Evolutionary conservation across 1,140 invertebrate genomes (phyloP), one percentile per base, ranked within the genome.

Genomic region (Pogonomyrmex californicus): DNA sequence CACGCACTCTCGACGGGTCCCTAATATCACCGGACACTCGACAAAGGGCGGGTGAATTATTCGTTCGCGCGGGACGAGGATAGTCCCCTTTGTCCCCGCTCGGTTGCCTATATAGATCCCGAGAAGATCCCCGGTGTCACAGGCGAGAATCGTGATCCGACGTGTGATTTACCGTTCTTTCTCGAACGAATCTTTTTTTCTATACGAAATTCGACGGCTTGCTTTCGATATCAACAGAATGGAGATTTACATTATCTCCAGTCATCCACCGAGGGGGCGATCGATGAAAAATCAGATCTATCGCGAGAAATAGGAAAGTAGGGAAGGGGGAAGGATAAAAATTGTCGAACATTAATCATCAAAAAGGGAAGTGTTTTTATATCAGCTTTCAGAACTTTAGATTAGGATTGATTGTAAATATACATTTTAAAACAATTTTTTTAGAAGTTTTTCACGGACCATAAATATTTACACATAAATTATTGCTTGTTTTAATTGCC

Each of bases 41-140:
- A 0, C 33, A 79, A 63, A 79, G 77, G 60, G 36, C 3, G n/a
- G 23, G 23, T 79, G 47, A 77, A 77, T 79, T 79, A 79, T 79
- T 66, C 36, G 38, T 23, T 60, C n/a, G 30, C 38, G 33, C 14
- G 14, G 60, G 33, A 38, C 44, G 41, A 5, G 47, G 41, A 12
- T 41, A n/a, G 44, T 30, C 17, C 6, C 2, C 4, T 30, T 51
- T 38, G 47, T 38, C 2, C 76, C 2, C 76, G 23, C 38, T 51
- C 38, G 73, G 23, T 36, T 41, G 12, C 38, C 17, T 2, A 58
- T 38, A 73, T 60, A 77, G 7, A 58, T 58, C 54, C 38, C 38
- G 12, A 76, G 14, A 17, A 12, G 17, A 65, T 38, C 4, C 30
- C 23, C 10, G 12, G 33, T 68, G 38, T 44, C 38, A 68, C 23